A percentile compares a stretch with the other conserved stretches of the same genome.
Evolutionary conservation across 2,888 invertebrate genomes (phyloP).

Genomic region (Eumerus sabulonum): DNA sequence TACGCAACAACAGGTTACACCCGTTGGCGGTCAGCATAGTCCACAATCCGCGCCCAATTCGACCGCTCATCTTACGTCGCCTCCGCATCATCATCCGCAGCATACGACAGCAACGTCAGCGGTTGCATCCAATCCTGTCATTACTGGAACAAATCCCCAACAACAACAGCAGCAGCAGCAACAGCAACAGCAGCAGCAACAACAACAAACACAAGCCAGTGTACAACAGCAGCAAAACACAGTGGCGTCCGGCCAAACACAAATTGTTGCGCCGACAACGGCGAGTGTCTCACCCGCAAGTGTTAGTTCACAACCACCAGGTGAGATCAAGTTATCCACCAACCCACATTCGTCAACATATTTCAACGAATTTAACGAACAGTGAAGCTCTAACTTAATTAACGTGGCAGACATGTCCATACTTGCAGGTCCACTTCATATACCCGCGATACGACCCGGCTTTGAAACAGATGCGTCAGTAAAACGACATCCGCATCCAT

Average conservation of each 20-base stretch:
- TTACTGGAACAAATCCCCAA: conserved; percentile 74
- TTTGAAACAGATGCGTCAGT: conserved; percentile 80
- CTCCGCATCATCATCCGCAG: conserved; percentile 71
- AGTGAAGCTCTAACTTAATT: conserved; percentile 51
- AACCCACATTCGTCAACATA: not conserved
- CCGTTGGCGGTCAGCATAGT: conserved; percentile 55
- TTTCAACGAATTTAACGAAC: not conserved
- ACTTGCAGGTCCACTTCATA: conserved; percentile 87
- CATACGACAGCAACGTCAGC: conserved; percentile 74
- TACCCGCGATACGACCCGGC: conserved; percentile 89
- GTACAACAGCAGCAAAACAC: conserved; percentile 77
- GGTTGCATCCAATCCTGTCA: conserved; percentile 75
- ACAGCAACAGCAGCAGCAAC: conserved; percentile 71
- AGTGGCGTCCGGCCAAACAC: conserved; percentile 79
- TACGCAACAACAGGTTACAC: conserved; percentile 58
- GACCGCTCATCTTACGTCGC: conserved; percentile 68
- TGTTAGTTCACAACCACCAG: conserved; percentile 80
- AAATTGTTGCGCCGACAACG: conserved; percentile 81
- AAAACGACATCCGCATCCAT: conserved; percentile 78
- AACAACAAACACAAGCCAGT: conserved; percentile 70
- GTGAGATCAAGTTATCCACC: conserved; percentile 70
- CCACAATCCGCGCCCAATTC: conserved; percentile 55
- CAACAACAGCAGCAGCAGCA: conserved; percentile 71
- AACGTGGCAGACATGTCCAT: conserved; percentile 80
- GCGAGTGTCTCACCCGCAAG: conserved; percentile 83